Evolutionary conservation across 1,140 invertebrate genomes (phyloP), one percentile per base, ranked within the genome.

Genomic region (Neodiprion pinetum): DNA sequence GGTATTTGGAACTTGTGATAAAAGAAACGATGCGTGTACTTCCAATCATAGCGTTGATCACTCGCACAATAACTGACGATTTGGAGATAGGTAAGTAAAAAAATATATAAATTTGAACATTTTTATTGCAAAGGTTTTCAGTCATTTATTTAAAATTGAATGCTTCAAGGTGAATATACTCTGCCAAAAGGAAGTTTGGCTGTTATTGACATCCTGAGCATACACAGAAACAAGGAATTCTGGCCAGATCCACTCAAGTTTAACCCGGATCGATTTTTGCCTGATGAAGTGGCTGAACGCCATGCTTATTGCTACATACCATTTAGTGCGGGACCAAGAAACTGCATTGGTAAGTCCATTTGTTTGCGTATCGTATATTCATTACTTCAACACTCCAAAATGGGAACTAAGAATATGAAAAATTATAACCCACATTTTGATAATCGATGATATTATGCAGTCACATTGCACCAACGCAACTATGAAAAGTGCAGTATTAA

Each of bases 231-330:
- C 75, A 77, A 82, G 14, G 79, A 88, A 23, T 81, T 84, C 71
- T 93, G 89, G 80, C 87, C 90, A 5, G 85, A 93, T 71, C 92
- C 92, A 5, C 87, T 91, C 47, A 80, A 80, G 21, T 93, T 92
- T 79, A 85, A 92, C 81, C 92, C 92, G 0, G 90, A 92, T 68
- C 82, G 91, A 74, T 93, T 93, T 81, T 76, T 88, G 9, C 87
- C 88, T n/a, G 83, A 84, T 69, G 82, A 87, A 70, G 74, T 78
- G 3, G 73, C 75, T n/a, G 76, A 87, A 72, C 79, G 87, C 75
- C 76, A 87, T 73, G 85, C 85, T 0, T 88, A 80, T 76, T 82
- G 82, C 9, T 92, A 89, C 75, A 77, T 91, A 23, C 90, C 91
- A 12, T 92, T 92, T 79, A 90, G 89, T 50, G 90, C 87, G 50